Base-by-base conservation (phyloP, 2,797 vertebrate genomes). In the Falco concolor region DNA sequence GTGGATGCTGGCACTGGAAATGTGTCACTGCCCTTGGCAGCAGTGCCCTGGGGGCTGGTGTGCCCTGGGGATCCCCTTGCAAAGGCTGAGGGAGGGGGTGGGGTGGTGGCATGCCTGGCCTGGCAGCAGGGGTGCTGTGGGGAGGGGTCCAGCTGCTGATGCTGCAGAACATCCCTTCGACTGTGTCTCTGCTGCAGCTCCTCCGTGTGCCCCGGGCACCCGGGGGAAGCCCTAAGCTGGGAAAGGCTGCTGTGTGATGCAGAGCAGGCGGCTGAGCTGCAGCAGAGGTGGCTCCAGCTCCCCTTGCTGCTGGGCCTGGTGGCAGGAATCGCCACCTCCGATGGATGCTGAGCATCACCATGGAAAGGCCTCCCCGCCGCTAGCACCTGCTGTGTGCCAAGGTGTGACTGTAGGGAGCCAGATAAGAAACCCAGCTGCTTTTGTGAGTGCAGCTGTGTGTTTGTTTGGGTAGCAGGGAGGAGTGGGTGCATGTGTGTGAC, bases 31-130 rank as follows among this genome's bases (percentile, higher is more conserved):
- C 18, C 47, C 22, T 38, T 5, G 1, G 25, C 0, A 45, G 52
- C 0, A 0, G 7, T 38, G 42, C 18, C 24, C 1, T 4, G 5
- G 42, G 54, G 78, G 22, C 36, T 0, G 0, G 20, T 2, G 10
- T 13, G 7, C 6, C 6, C 53, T 34, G 56, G 47, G 14, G 22
- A 49, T 11, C 14, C 4, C 38, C 6, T 49, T 57, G 61, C 57
- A n/a, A 67, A 70, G 34, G 49, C 42, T 74, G 64, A 11, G 3
- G 54, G 36, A 67, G 32, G 27, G 20, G 13, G 5, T 6, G 40
- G 21, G 7, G 44, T 13, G 20, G 57, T 34, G 27, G 42, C 49
- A 60, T 8, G 24, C 50, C 45, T 22, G 19, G 30, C 15, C 42
- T 69, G 64, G 45, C 34, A 54, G 47, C 2, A 1, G 42, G 15